Conservation (phyloP, 2,797 vertebrate genomes). For the Picus viridis region DNA sequence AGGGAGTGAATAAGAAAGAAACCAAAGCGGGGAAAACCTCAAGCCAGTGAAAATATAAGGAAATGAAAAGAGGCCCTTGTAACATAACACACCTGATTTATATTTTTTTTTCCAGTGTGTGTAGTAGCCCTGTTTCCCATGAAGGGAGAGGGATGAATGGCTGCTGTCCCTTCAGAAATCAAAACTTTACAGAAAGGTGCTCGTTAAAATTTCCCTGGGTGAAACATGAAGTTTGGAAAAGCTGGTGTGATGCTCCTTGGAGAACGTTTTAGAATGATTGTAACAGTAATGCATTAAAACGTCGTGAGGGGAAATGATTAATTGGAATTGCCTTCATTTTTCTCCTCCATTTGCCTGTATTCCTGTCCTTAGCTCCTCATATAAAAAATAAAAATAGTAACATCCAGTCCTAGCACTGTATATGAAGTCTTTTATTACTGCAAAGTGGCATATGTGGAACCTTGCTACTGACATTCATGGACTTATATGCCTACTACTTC, state of each 20-base stretch:
- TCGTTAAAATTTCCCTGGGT: constrained; percentile 13
- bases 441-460: constrained; percentile 70
- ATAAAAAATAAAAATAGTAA: constrained; percentile 66
- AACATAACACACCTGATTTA: neutral
- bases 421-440: constrained; percentile 70
- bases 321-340: constrained; percentile 81
- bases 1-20: constrained; percentile 3
- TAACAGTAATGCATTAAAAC: constrained; percentile 85
- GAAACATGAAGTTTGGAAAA: constrained; percentile 56
- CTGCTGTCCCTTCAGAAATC: neutral
- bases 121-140: neutral
- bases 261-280: constrained; percentile 80
- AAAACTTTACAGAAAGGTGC: constrained; percentile 20
- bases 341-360: constrained; percentile 71
- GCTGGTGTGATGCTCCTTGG: constrained; percentile 69
- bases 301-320: constrained; percentile 81
- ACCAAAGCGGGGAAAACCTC: neutral
- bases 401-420: neutral
- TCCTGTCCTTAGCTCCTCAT: constrained; percentile 39
- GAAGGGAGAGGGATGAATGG: neutral
- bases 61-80: neutral
- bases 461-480: constrained; percentile 72
- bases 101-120: neutral
- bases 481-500: constrained; percentile 66
- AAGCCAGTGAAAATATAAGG: neutral